A percentile compares a stretch with the other conserved stretches of the same genome.
phyloP scores from a whole-genome alignment of 2,797 vertebrate species.

The Emys orbicularis region DNA sequence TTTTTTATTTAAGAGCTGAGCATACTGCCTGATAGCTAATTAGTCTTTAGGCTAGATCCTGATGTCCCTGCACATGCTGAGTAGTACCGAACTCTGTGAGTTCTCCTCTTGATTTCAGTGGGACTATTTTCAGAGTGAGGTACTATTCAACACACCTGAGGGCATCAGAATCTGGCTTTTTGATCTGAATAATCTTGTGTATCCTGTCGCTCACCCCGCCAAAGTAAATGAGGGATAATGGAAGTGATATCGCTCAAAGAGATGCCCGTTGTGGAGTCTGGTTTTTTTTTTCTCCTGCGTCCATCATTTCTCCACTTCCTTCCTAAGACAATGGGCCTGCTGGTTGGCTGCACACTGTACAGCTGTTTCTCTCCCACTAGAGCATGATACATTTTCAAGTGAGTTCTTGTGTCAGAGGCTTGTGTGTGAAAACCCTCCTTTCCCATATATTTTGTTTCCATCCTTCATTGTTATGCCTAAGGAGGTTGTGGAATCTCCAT shows the following conservation, averaged over 20 bases:
- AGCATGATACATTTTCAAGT: neutral
- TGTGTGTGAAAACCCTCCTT: neutral
- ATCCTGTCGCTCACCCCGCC: neutral
- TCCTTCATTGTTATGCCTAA: neutral
- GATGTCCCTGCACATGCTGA: neutral
- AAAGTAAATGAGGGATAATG: neutral
- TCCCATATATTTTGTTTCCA: neutral
- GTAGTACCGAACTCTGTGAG: neutral
- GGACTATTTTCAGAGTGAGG: neutral
- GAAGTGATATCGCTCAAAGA: neutral
- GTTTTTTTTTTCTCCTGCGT: neutral
- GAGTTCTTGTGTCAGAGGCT: neutral
- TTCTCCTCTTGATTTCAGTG: neutral
- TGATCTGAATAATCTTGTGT: neutral
- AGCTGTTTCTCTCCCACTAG: neutral
- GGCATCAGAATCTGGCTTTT: neutral
- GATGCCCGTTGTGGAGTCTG: neutral
- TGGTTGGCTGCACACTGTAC: neutral
- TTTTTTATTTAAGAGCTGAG: neutral
- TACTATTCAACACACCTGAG: neutral
- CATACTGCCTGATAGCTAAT: neutral
- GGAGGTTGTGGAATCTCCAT: too few species aligned
- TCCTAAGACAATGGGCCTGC: neutral
- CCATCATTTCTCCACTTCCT: neutral
- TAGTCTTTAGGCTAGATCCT: neutral